Conservation (phyloP, 2,888 invertebrate species). For the Ariolimax columbianus region DNA sequence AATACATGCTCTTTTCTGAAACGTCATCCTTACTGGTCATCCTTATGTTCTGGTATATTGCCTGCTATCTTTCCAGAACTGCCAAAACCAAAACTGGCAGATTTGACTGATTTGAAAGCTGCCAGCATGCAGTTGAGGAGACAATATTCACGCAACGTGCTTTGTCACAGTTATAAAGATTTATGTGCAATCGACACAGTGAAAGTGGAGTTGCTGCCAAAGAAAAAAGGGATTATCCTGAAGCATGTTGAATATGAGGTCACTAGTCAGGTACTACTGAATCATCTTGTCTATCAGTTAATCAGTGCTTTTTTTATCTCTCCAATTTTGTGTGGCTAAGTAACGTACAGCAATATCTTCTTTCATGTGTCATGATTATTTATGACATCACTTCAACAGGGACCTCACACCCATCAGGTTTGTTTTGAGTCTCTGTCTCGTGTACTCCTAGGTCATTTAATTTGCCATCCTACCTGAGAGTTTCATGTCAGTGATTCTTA, state of each 20-base stretch:
- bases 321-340: not conserved
- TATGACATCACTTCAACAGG: not conserved
- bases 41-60: too few species aligned
- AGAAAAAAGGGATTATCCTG: constrained; percentile 79
- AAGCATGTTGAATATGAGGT: constrained; percentile 80
- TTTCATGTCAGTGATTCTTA: too few species aligned
- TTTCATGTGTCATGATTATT: not conserved
- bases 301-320: not conserved
- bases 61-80: constrained; percentile 69
- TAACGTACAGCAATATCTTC: not conserved
- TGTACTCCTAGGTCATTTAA: not conserved
- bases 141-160: constrained; percentile 74
- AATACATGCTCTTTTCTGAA: too few species aligned
- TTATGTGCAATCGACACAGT: constrained; percentile 76
- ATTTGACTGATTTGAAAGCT: constrained; percentile 74
- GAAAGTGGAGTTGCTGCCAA: constrained; percentile 78
- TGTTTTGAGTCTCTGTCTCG: not conserved
- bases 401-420: not conserved
- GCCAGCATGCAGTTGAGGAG: constrained; percentile 73
- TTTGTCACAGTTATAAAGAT: constrained; percentile 75
- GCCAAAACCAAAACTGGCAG: constrained; percentile 78
- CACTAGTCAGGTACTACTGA: constrained; percentile 75
- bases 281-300: not conserved
- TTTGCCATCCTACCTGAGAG: too few species aligned
- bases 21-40: too few species aligned